A percentile compares a stretch with the other conserved stretches of the same genome.
phyloP scores from a whole-genome alignment of 2,797 vertebrate genomes.

The Acrocephalus scirpaceus region DNA sequence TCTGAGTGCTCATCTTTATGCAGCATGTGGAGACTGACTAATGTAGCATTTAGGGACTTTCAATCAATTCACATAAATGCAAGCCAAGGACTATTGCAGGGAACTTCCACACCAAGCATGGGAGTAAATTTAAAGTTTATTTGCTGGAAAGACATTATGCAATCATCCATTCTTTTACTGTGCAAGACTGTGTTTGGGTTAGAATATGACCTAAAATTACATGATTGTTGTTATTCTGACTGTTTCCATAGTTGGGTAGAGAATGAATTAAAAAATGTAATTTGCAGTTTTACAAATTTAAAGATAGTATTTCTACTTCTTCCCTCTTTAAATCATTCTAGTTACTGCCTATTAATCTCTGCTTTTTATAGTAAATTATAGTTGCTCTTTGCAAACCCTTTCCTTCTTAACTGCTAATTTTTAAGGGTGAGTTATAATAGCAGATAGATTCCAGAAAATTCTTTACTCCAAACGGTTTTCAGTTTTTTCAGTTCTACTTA shows the following conservation, averaged over 20 bases:
- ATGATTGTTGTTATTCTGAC: not conserved
- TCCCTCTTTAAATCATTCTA: not conserved
- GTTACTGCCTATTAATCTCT: not conserved
- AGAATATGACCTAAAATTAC: not conserved
- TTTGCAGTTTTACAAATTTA: not conserved
- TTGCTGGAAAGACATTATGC: not conserved
- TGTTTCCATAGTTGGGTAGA: not conserved
- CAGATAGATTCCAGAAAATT: not conserved
- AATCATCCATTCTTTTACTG: not conserved
- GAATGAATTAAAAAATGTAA: not conserved
- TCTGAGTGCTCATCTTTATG: not conserved
- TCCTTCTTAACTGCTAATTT: not conserved
- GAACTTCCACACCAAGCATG: not conserved
- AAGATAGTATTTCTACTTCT: not conserved
- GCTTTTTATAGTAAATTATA: not conserved
- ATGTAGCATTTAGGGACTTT: not conserved
- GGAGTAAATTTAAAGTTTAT: not conserved
- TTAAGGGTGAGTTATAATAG: not conserved
- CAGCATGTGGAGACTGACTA: not conserved
- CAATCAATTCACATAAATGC: not conserved
- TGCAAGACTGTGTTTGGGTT: not conserved
- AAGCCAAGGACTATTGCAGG: not conserved
- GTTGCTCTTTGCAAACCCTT: conserved; percentile 20
- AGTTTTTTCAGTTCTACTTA: not conserved
- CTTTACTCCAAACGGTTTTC: not conserved